These are phyloP conservation scores for Falcaria lacertinaria DNA, from an alignment of 2,888 invertebrate genomes.

Conservation along the genomic window DNA sequence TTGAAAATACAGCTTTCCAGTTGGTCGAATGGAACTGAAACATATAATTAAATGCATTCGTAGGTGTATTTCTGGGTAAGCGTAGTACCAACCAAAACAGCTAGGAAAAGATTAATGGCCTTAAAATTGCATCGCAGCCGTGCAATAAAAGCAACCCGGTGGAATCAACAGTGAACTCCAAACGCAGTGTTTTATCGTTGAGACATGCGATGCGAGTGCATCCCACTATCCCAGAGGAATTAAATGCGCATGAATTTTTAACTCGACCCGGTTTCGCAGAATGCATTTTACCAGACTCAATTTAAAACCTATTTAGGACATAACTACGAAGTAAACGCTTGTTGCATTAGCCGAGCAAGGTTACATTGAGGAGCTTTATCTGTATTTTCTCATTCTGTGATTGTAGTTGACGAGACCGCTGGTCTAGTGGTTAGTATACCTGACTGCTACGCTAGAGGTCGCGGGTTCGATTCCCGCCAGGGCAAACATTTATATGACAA, in stretches of 20 bases:
- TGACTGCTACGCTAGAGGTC: no score
- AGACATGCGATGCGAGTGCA: conserved; percentile 35
- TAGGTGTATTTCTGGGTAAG: conserved; percentile 25
- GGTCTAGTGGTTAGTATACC: no score
- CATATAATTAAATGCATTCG: conserved; percentile 9
- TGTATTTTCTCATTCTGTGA: background rate
- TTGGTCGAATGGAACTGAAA: background rate
- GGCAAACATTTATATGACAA: no score
- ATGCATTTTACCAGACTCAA: conserved; percentile 13
- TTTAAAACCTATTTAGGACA: conserved; percentile 6
- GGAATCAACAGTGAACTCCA: conserved; percentile 38
- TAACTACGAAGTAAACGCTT: conserved; percentile 11
- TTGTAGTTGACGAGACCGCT: no score
- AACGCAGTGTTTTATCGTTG: conserved; percentile 60
- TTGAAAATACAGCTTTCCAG: conserved; percentile 2
- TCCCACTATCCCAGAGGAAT: conserved; percentile 34
- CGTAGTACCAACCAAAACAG: conserved; percentile 52
- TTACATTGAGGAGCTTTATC: conserved; percentile 2
- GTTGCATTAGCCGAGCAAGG: conserved; percentile 1
- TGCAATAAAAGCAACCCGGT: conserved; percentile 65
- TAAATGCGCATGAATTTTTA: conserved; percentile 44
- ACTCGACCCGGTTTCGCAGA: conserved; percentile 16
- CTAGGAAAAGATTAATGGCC: conserved; percentile 70
- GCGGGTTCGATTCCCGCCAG: no score
- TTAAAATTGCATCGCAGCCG: conserved; percentile 71